Evolutionary conservation across 2,888 invertebrate genomes (phyloP).

Genomic region (Artemia sinica): DNA sequence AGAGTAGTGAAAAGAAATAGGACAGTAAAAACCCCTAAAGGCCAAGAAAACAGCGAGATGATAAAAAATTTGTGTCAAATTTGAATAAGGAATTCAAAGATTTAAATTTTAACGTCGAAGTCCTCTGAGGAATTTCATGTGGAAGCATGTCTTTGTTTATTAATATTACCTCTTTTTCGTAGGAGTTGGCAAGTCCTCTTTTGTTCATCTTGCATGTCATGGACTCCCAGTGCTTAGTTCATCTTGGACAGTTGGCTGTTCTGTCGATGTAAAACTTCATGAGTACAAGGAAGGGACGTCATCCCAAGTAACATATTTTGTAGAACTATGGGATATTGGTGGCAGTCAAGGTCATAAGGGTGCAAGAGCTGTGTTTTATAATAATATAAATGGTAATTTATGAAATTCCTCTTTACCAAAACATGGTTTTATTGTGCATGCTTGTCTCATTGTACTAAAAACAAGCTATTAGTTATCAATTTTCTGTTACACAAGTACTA

Average conservation of each 20-base stretch:
- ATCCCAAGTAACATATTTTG: conserved; percentile 70
- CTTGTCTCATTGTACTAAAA: no score
- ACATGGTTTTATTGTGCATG: neutral
- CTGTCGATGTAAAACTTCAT: conserved; percentile 85
- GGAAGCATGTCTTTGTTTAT: no score
- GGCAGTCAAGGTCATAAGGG: conserved; percentile 84
- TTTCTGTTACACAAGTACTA: no score
- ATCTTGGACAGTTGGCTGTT: conserved; percentile 90
- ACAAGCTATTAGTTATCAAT: no score
- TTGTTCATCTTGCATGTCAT: conserved; percentile 76
- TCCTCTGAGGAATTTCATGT: no score
- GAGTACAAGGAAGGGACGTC: conserved; percentile 87
- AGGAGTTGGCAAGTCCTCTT: conserved; percentile 92
- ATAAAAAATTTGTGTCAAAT: no score
- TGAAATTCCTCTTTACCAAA: no score
- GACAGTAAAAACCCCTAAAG: no score
- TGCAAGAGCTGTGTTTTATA: conserved; percentile 82
- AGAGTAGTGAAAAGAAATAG: no score
- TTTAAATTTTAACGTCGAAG: no score
- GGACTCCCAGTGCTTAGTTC: conserved; percentile 67
- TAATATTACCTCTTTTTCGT: conserved; percentile 28
- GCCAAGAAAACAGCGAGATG: no score
- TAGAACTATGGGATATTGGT: conserved; percentile 94
- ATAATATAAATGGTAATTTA: conserved; percentile 62
- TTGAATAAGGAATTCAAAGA: no score